phyloP scores from a whole-genome alignment of 37 sponge, comb jelly and placozoan genomes.

The Mnemiopsis leidyi region DNA sequence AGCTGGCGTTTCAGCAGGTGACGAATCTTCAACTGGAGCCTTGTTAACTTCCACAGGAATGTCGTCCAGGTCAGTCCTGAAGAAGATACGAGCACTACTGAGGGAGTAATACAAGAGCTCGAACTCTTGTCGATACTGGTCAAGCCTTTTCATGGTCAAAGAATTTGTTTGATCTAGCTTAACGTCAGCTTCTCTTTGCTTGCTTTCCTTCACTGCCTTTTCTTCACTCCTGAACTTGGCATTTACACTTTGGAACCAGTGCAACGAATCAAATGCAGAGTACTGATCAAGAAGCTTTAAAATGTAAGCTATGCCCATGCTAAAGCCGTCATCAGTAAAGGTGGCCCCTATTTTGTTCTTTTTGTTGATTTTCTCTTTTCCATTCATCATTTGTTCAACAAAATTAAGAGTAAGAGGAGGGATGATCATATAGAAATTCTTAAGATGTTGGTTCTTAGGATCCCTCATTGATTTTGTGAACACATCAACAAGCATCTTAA shows the following conservation, averaged over 20 bases:
- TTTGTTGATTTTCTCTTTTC: constrained; percentile 93
- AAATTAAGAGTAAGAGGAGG: constrained; percentile 94
- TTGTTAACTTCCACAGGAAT: not conserved
- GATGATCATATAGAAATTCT: constrained; percentile 93
- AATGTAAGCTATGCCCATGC: constrained; percentile 98
- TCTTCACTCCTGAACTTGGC: constrained; percentile 77
- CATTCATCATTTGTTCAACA: constrained; percentile 92
- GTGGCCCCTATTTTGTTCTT: constrained; percentile 97
- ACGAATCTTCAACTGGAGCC: not conserved
- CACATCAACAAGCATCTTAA: constrained; percentile 96
- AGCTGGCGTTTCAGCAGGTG: not conserved
- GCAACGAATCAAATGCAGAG: constrained; percentile 94
- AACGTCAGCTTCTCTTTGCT: constrained; percentile 72
- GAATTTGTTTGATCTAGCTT: constrained; percentile 90
- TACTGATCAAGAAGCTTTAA: constrained; percentile 97
- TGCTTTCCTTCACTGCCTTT: constrained; percentile 66
- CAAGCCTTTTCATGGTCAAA: constrained; percentile 84
- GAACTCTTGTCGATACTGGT: constrained; percentile 84
- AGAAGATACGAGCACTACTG: constrained; percentile 95
- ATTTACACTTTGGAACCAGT: constrained; percentile 90
- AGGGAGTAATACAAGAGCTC: constrained; percentile 88
- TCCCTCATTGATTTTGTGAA: constrained; percentile 81
- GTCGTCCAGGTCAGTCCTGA: constrained; percentile 81
- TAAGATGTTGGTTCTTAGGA: constrained; percentile 89
- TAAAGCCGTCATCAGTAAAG: constrained; percentile 98